Base-by-base conservation (phyloP, 2,888 invertebrate genomes). In the Ferdinandea cuprea region DNA sequence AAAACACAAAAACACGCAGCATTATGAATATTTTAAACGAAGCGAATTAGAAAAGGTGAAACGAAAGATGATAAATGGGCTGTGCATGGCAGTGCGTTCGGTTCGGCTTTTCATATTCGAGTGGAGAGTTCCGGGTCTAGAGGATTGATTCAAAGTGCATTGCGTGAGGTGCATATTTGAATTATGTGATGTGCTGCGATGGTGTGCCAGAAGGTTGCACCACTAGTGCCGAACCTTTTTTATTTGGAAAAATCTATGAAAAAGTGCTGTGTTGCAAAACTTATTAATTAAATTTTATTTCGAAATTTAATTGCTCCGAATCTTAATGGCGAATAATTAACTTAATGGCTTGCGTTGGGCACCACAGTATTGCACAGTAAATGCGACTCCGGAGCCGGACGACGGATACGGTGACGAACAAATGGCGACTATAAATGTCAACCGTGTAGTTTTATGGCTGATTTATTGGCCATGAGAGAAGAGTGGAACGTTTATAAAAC, bases 31-130 rank as follows among this genome's bases (percentile, higher is more conserved):
- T 72, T 72, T 66, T 54, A 72, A n/a, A 72, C 59, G 48, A 59
- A 81, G 59, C 66, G 71, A 76, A 81, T 81, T 81, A 46, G 69
- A 65, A 69, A 80, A 81, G 80, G 74, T 81, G 80, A 76, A 71
- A 65, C 71, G 52, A 76, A 58, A 81, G 52, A 81, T 81, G 81
- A 81, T 81, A 54, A 76, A 81, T 81, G 61, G 30, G 59, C 48
- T 61, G 69, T 65, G 59, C 37, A 54, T 56, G 68, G 17, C 44
- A 44, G 42, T 68, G 42, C 42, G 61, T n/a, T 37, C 46, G 35
- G 68, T 28, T 37, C n/a, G n/a, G n/a, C n/a, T n/a, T n/a, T n/a
- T n/a, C n/a, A 13, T 40, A 56, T 81, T 35, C 11, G 9, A 19
- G 13, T 3, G 3, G 17, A 81, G 71, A 81, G 81, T 76, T 81